Percentiles rank a stretch among this genome's conserved stretches.
These are phyloP conservation scores for Chironomus riparius DNA, from an alignment of 2,888 invertebrate genomes.

Conservation along the genomic window DNA sequence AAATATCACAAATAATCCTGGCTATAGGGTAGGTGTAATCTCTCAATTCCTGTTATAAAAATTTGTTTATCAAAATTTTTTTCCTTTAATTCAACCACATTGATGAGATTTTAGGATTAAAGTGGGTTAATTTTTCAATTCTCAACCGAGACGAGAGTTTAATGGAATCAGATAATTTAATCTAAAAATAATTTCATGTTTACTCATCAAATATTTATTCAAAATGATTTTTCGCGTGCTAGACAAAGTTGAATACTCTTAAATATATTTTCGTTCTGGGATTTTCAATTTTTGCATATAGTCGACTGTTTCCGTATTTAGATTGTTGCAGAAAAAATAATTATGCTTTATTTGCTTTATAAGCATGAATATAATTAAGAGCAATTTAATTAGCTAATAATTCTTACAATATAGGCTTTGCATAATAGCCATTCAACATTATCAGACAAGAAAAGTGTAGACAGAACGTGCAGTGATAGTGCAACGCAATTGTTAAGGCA, in stretches of 20 bases:
- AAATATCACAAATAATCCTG: constrained; percentile 43
- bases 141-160: too few relatives aligned
- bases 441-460: constrained; percentile 28
- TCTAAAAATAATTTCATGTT: too few relatives aligned
- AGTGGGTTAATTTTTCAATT: too few relatives aligned
- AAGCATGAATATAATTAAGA: neutral
- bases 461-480: constrained; percentile 42
- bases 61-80: neutral
- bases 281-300: too few relatives aligned
- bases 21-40: constrained; percentile 37
- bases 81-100: too few relatives aligned
- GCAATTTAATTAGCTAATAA: neutral
- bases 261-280: too few relatives aligned
- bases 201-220: too few relatives aligned
- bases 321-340: too few relatives aligned
- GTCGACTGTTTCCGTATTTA: neutral
- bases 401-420: constrained; percentile 33
- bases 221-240: too few relatives aligned
- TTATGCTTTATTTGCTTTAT: neutral
- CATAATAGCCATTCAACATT: constrained; percentile 42
- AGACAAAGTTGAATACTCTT: too few relatives aligned
- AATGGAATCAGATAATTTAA: too few relatives aligned
- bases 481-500: constrained; percentile 44
- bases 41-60: neutral
- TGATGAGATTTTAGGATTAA: too few relatives aligned